These are phyloP conservation scores for Natator depressus DNA, from an alignment of 2,113 vertebrate genomes.

Conservation along the genomic window DNA sequence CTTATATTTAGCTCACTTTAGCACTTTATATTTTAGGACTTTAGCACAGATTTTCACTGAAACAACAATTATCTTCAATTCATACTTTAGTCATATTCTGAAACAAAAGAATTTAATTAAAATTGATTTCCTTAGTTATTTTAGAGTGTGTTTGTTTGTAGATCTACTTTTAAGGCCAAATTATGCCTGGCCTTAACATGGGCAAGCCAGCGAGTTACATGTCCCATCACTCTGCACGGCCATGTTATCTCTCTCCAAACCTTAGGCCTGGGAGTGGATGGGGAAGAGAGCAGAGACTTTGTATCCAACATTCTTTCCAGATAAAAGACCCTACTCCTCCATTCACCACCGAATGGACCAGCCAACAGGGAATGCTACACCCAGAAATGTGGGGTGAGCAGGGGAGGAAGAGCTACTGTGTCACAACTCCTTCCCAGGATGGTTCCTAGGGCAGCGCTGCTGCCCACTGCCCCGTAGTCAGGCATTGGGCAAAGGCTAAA, in stretches of 20 bases:
- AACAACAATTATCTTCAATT: background rate
- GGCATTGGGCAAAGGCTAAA: background rate
- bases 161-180: background rate
- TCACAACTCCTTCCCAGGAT: background rate
- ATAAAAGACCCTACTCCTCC: background rate
- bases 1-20: no score
- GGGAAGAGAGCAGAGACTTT: background rate
- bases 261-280: background rate
- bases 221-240: background rate
- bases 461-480: background rate
- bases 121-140: background rate
- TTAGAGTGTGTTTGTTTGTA: background rate
- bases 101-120: background rate
- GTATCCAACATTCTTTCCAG: background rate
- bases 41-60: background rate
- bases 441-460: background rate
- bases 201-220: background rate
- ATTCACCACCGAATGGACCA: background rate
- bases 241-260: background rate
- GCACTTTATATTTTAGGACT: no score
- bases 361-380: background rate
- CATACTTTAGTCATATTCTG: background rate
- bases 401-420: background rate
- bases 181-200: background rate
- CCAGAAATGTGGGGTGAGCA: background rate